Evolutionary conservation across 2,797 vertebrate genomes (phyloP), one percentile per base, ranked within the genome.

Genomic region (Syndactyla subalaris): DNA sequence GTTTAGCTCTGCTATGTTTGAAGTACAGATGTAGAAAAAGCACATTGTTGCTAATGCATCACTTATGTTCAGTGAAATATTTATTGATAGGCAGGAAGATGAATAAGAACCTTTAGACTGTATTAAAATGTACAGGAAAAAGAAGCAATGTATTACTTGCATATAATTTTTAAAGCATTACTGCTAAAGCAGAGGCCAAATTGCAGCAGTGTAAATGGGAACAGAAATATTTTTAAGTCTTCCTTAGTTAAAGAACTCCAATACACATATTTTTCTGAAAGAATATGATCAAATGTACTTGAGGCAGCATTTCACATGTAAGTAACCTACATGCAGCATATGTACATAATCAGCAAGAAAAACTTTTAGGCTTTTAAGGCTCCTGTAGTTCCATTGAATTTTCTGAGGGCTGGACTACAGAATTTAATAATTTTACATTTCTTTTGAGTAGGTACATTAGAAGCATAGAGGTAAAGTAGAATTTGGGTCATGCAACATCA

Each of bases 91-190:
- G 49, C 29, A 78, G 43, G 34, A 83, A 91, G 55, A 92, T 93
- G 30, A 97, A 96, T 93, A 96, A 95, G 80, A 93, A 92, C 58
- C 45, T 95, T 92, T 80, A 86, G 72, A 90, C 93, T 84, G 67
- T 84, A 90, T 94, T 96, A 96, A 97, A 97, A 92, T 90, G 32
- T 58, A 79, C 45, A 78, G 70, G 78, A 95, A 97, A 73, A 72
- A 45, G 63, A 96, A 97, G 51, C 62, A 94, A 95, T 96, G 4
- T 96, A 89, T 95, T 95, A 92, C 61, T 96, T 92, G 43, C 45
- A 73, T 61, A 74, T 93, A 58, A 94, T 92, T 97, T 91, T 96
- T 71, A 89, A 96, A 95, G n/a, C 51, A 91, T 94, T 95, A 65
- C 43, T 94, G 43, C 23, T 92, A 89, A 75, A 87, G 46, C n/a